Base-by-base conservation (phyloP, 2,113 vertebrate genomes). In the Coracopsis vasa region DNA sequence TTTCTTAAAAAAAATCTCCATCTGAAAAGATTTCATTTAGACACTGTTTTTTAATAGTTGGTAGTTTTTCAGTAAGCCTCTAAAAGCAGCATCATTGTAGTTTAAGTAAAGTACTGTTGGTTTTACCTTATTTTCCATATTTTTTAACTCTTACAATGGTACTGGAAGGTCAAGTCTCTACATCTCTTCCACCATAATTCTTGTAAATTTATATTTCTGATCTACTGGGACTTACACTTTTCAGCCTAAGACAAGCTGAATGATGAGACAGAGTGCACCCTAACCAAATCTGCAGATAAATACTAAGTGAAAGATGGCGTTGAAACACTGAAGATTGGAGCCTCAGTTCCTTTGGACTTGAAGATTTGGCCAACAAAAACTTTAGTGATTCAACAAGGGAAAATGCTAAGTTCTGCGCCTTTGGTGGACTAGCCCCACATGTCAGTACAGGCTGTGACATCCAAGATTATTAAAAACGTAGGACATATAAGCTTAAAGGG, bases 1-100 rank as follows among this genome's bases (percentile, higher is more conserved):
- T 95, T 92, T 86, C 90, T 89, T 81, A 21, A 60, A 31, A 16
- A 97, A 95, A 93, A 72, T 54, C 71, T 92, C 86, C 82, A 69
- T 95, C 96, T 88, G 77, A 96, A 95, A 96, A 97, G 94, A 95
- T 95, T 95, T 95, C 82, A 86, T 96, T 98, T 97, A 96, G 86
- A 90, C 91, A 41, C 79, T 69, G 70, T 82, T 91, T 96, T 96
- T 97, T 97, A 98, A 97, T 97, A 97, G 88, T 86, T 91, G 85
- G 81, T 92, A 92, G 88, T 79, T 95, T 97, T 97, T 90, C 96
- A 96, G 91, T 95, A 97, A 97, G 97, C 94, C 93, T 84, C 88
- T 95, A 80, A 98, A 94, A 92, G 88, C 88, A 89, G n/a, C 71
- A 78, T 94, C 83, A 92, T 31, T 73, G 70, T 86, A 91, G 81